Base-by-base conservation (phyloP, 1,140 invertebrate genomes). In the Heterodera schachtii region DNA sequence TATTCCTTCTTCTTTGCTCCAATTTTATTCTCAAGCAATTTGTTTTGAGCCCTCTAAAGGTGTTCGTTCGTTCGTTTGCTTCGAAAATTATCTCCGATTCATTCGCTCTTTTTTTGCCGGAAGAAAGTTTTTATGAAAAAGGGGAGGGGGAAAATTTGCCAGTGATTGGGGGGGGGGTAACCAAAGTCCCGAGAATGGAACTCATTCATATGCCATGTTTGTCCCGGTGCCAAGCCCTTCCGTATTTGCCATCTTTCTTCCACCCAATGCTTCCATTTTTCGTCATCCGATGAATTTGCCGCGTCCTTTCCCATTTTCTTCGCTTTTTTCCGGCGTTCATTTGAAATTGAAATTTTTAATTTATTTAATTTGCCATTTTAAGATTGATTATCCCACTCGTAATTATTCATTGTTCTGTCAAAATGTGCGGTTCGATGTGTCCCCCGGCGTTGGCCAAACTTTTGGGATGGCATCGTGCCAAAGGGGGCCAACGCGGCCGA, bases 391-490 rank as follows among this genome's bases (percentile, higher is more conserved):
- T 31, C 31, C 31, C 31, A 52, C 6, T 52, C 11, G 49, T 52
- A 52, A 52, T 52, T 52, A 52, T 9, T 52, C 16, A 13, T 64
- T 64, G 13, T 3, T 52, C 57, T 13, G 4, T 67, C 49, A 77
- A 71, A 71, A 71, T 71, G 69, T 57, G 66, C 67, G 41, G 31
- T 16, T 60, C 47, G 70, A 78, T 78, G 52, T 66, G n/a, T 5
- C 77, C 77, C 31, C 77, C 77, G 47, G 44, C 70, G 11, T 19
- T 78, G 44, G 66, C 64, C 64, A 64, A 21, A 31, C 66, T 78
- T 41, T 69, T 78, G 16, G 60, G 77, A 1, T 78, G 64, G 5
- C 66, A 78, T 21, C 52, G 77, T 16, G 69, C 69, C 60, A 70
- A 47, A 44, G 77, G 70, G 31, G 47, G 31, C 5, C 66, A 78